These are phyloP conservation scores for Temnothorax ravouxi DNA, from an alignment of 2,888 invertebrate genomes.

Conservation along the genomic window DNA sequence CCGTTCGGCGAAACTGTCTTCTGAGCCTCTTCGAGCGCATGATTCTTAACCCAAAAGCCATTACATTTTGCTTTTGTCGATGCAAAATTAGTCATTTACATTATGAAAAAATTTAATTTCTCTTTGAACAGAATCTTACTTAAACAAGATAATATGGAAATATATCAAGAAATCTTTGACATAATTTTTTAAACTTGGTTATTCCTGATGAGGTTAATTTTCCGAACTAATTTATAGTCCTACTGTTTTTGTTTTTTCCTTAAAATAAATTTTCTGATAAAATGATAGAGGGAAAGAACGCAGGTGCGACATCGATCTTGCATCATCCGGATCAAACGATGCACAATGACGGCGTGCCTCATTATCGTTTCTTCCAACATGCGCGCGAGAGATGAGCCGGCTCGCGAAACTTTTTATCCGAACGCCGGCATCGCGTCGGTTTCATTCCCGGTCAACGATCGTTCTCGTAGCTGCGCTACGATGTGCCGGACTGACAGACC, in stretches of 20 bases:
- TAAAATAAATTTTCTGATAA: neutral
- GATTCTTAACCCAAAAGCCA: conserved; percentile 22
- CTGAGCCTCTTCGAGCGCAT: conserved; percentile 8
- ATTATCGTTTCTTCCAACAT: conserved; percentile 38
- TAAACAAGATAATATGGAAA: neutral
- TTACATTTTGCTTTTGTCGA: neutral
- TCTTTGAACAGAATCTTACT: neutral
- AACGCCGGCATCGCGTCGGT: conserved; percentile 69
- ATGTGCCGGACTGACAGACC: conserved; percentile 81
- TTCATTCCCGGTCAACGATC: conserved; percentile 77
- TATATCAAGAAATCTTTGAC: neutral
- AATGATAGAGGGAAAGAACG: neutral
- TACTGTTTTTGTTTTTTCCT: neutral
- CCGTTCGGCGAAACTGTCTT: conserved; percentile 64
- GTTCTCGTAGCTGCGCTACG: conserved; percentile 73
- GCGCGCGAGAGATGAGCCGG: conserved; percentile 44
- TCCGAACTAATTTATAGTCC: neutral
- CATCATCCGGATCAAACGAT: conserved; percentile 27
- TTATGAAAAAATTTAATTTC: neutral
- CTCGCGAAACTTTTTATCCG: conserved; percentile 48
- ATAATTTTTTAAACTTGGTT: neutral
- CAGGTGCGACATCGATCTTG: conserved; percentile 17
- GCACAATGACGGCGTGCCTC: conserved; percentile 17
- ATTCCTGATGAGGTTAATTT: neutral
- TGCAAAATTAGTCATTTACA: neutral